Base-by-base conservation (phyloP, 2,888 invertebrate species). In the Girardia tigrina region DNA sequence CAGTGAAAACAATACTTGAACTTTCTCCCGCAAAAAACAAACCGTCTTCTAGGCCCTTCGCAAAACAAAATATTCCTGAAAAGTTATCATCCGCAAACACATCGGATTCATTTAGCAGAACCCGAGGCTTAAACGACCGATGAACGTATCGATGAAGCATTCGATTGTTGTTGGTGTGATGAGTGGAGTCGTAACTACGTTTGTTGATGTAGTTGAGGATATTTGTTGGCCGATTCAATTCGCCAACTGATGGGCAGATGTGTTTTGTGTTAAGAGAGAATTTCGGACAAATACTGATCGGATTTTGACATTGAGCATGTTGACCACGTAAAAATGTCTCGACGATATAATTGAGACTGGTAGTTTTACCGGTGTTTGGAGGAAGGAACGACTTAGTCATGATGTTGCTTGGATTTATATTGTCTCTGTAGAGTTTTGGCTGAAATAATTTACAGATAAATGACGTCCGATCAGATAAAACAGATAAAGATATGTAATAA, bases 311-410 rank as follows among this genome's bases (percentile, higher is more conserved):
- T 6, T 92, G 86, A n/a, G 94, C 90, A 86, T 98, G 98, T 84
- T 98, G 97, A 86, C 94, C 93, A 80, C 93, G 90, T 74, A 97
- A 87, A 86, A 95, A 97, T 84, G 95, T 94, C 0, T 92, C 94
- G 78, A 97, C 91, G 81, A 98, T 94, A 70, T 90, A 90, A 84
- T 93, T 91, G 27, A 97, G 86, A 0, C 90, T 71, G 4, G n/a
- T 56, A 20, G 56, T 56, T n/a, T 56, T 56, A 16, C 56, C 56
- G 56, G 56, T n/a, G n/a, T 56, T 56, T n/a, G 4, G 8, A 12
- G 56, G 56, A n/a, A 56, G 20, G n/a, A n/a, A n/a, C n/a, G 56
- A 56, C 23, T 56, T 56, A 23, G 56, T 56, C 4, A 56, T 4
- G n/a, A 56, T 56, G 23, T 4, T 56, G n/a, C 20, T 56, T 56